These are phyloP conservation scores for Pogoniulus pusillus DNA, from an alignment of 2,797 vertebrate species.

Conservation along the genomic window DNA sequence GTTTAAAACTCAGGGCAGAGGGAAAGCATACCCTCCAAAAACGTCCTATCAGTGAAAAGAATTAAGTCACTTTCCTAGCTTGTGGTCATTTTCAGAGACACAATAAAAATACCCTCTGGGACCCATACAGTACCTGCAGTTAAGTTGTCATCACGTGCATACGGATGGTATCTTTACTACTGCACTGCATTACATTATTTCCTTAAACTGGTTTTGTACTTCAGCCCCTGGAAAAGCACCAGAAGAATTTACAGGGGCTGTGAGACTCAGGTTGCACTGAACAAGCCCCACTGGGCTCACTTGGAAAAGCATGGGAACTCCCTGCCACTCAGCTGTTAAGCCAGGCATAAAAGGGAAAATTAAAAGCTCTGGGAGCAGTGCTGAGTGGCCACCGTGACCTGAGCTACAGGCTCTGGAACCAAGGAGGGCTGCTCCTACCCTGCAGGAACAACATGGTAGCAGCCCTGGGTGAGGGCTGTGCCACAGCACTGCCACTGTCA, in stretches of 20 bases:
- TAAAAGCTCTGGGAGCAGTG: background rate
- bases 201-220: constrained; percentile 8
- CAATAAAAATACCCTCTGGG: constrained; percentile 32
- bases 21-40: background rate
- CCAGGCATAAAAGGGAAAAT: background rate
- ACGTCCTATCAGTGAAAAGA: constrained; percentile 4
- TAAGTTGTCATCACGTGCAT: constrained; percentile 11
- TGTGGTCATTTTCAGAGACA: constrained; percentile 1
- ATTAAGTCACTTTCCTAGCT: background rate
- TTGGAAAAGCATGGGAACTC: constrained; percentile 1
- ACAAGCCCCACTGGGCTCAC: background rate
- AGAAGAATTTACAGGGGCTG: background rate
- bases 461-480: fast-evolving
- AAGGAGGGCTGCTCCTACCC: background rate
- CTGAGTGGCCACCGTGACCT: background rate
- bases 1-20: background rate
- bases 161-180: background rate
- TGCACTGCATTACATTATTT: background rate
- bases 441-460: fast-evolving
- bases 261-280: background rate
- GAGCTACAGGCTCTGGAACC: background rate
- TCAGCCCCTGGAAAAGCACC: constrained; percentile 3
- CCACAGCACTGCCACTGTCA: background rate
- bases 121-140: background rate
- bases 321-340: background rate